Base-by-base conservation (phyloP, 2,888 invertebrate genomes). In the Drosophila falleni region DNA sequence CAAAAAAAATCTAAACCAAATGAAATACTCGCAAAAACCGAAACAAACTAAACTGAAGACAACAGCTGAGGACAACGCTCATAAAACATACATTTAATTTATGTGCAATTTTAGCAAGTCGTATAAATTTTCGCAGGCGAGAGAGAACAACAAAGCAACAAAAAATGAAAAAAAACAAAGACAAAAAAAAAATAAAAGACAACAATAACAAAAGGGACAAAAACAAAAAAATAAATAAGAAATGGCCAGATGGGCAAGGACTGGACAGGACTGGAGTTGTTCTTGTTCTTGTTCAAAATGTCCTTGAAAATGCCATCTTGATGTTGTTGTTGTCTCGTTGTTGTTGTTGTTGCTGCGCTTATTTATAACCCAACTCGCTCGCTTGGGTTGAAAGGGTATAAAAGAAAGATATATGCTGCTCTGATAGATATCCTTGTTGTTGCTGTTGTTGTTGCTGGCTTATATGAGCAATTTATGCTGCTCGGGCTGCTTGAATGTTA, bases 1-100 rank as follows among this genome's bases (percentile, higher is more conserved):
- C n/a, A n/a, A n/a, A n/a, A n/a, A n/a, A 39, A 41, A 49, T 15
- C 35, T 31, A 41, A 41, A 49, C 49, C 9, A 41, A 60, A 50
- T 4, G 46, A 58, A 47, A 44, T 2, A 15, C 46, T n/a, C n/a
- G 2, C 13, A 13, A 13, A 37, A 56, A 29, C 4, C 29, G 16
- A 60, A 66, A 41, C 11, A 6, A 42, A 31, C 29, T 11, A 11
- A 71, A 56, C 53, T 47, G 64, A 50, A 41, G 39, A 56, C 50
- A 70, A 81, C 73, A 80, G 72, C 78, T 74, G 65, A 84, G 80
- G 85, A 89, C 89, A 84, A 79, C 79, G 81, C 81, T 89, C 86
- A 89, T 87, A 89, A 89, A 88, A 87, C 87, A 87, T 87, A 89
- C 89, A 87, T 87, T 87, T 87, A 89, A 87, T 87, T 87, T 87